These are phyloP conservation scores for Dryomyza anilis DNA, from an alignment of 2,888 invertebrate genomes.

Conservation along the genomic window DNA sequence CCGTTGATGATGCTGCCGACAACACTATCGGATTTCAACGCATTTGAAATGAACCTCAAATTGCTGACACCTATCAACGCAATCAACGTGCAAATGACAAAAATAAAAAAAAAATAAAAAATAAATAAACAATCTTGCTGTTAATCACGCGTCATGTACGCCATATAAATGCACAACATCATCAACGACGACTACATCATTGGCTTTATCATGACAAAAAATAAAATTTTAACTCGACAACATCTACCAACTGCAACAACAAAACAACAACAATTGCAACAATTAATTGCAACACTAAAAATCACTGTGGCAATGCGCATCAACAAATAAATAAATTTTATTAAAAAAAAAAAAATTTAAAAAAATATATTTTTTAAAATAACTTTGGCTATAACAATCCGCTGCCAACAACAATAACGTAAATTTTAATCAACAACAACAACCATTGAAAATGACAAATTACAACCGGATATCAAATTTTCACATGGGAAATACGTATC, in stretches of 20 bases:
- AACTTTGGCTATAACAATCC: too few species aligned
- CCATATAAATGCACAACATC: neutral
- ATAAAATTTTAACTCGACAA: too few species aligned
- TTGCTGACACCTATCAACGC: slow-evolving; percentile 34
- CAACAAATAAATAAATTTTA: too few species aligned
- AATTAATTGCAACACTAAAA: too few species aligned
- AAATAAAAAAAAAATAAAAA: slow-evolving; percentile 10
- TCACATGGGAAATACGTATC: slow-evolving; percentile 27
- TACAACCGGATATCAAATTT: slow-evolving; percentile 30
- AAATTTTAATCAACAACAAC: neutral
- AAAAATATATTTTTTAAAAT: too few species aligned
- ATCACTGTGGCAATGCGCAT: too few species aligned
- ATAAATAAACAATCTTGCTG: neutral
- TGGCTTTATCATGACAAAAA: neutral
- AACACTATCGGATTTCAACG: slow-evolving; percentile 2
- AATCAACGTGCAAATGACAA: slow-evolving; percentile 25
- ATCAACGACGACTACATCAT: neutral
- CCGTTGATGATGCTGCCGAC: too few species aligned
- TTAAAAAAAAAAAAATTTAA: too few species aligned
- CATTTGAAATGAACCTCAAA: slow-evolving; percentile 17
- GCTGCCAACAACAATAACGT: neutral
- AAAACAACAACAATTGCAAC: too few species aligned
- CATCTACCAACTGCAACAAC: too few species aligned
- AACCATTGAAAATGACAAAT: slow-evolving; percentile 28
- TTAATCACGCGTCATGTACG: neutral